phyloP scores from a whole-genome alignment of 2,888 invertebrate species.

The Ceriagrion tenellum region DNA sequence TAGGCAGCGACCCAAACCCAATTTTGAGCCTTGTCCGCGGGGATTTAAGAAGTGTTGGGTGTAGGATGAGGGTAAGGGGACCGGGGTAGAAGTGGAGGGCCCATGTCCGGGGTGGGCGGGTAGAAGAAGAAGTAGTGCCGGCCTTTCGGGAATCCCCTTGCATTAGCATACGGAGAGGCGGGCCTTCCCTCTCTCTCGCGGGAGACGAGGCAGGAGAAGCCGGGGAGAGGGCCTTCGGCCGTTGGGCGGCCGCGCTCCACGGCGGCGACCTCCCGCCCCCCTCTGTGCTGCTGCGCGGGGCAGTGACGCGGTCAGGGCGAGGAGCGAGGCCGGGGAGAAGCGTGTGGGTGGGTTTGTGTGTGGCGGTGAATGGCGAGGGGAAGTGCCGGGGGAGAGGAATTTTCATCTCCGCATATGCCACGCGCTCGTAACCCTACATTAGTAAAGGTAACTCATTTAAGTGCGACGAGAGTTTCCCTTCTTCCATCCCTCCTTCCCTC shows the following conservation, averaged over 20 bases:
- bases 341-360: not conserved
- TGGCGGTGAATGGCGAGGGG: not conserved
- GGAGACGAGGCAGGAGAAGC: not conserved
- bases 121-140: not conserved
- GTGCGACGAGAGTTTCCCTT: constrained; percentile 15
- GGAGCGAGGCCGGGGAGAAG: not conserved
- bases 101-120: not conserved
- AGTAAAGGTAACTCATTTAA: constrained; percentile 54
- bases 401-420: constrained; percentile 50
- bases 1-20: constrained; percentile 22
- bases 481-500: not conserved
- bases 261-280: not conserved
- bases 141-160: not conserved
- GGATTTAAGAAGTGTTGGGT: not conserved
- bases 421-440: constrained; percentile 50
- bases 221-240: not conserved
- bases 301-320: not conserved
- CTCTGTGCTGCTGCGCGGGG: not conserved
- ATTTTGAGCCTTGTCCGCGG: constrained; percentile 9
- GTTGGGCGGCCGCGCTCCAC: not conserved
- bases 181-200: too few species aligned
- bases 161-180: constrained; percentile 10
- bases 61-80: not conserved
- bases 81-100: not conserved
- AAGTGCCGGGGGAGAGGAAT: not conserved